These are phyloP conservation scores for Pachyuromys duprasi DNA, from an alignment of 2,797 vertebrate genomes.

Conservation along the genomic window DNA sequence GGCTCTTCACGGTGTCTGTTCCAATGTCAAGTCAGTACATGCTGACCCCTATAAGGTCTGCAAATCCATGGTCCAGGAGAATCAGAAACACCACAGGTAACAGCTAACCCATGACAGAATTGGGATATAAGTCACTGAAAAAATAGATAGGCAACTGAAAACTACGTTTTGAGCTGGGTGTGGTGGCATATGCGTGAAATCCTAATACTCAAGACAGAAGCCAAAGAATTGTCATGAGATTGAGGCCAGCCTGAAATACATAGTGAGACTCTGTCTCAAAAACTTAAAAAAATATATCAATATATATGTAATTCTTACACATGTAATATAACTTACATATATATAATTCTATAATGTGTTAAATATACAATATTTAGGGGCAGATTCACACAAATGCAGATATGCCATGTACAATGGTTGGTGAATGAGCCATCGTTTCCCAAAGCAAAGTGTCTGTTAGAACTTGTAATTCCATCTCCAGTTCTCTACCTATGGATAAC, in stretches of 20 bases:
- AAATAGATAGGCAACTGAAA: not conserved
- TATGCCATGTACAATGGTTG: not conserved
- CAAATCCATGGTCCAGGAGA: not conserved
- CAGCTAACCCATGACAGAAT: not conserved
- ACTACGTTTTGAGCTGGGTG: not conserved
- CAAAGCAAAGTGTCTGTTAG: not conserved
- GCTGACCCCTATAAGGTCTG: not conserved
- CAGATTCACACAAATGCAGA: too few species aligned
- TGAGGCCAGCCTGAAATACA: not conserved
- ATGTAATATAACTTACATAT: not conserved
- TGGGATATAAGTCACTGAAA: not conserved
- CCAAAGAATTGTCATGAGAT: not conserved
- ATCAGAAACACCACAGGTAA: not conserved
- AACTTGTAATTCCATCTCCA: constrained; percentile 20
- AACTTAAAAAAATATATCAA: not conserved
- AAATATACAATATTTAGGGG: not conserved
- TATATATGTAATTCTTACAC: not conserved
- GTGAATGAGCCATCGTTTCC: not conserved
- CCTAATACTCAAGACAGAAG: not conserved
- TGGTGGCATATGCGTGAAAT: not conserved
- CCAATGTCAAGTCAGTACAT: not conserved
- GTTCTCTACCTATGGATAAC: not conserved
- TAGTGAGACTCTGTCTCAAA: not conserved
- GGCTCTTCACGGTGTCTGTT: not conserved
- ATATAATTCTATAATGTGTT: not conserved